Percentiles rank a stretch among this genome's conserved stretches.
phyloP scores from a whole-genome alignment of 2,888 invertebrate genomes.

The Notodonta dromedarius region DNA sequence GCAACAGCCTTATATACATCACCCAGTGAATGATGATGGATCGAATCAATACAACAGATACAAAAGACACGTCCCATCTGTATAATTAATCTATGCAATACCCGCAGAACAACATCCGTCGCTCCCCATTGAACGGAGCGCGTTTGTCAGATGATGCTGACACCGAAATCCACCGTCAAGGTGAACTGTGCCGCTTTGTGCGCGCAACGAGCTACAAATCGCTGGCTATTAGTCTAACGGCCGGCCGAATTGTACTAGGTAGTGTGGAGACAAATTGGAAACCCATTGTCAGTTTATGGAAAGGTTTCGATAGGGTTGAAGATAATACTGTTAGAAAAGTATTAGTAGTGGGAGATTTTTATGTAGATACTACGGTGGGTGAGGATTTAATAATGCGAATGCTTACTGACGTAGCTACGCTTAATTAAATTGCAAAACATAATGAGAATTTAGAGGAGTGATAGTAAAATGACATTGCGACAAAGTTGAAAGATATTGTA shows the following conservation, averaged over 20 bases:
- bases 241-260: slow-evolving; percentile 12
- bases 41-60: slow-evolving; percentile 22
- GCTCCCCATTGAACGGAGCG: slow-evolving; percentile 62
- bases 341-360: too few relatives aligned
- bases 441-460: too few relatives aligned
- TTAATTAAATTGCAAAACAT: too few relatives aligned
- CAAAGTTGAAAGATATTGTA: too few relatives aligned
- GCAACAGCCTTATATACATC: too few relatives aligned
- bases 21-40: background rate
- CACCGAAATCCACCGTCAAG: slow-evolving; percentile 34
- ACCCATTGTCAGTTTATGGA: background rate
- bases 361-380: too few relatives aligned
- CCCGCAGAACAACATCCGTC: slow-evolving; percentile 69
- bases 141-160: slow-evolving; percentile 37
- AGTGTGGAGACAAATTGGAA: slow-evolving; percentile 3
- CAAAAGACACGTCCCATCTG: slow-evolving; percentile 26
- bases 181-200: slow-evolving; percentile 47
- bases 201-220: slow-evolving; percentile 40
- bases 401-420: too few relatives aligned
- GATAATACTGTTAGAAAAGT: too few relatives aligned
- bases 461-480: too few relatives aligned
- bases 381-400: too few relatives aligned
- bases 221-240: slow-evolving; percentile 35
- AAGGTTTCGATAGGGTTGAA: background rate
- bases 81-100: slow-evolving; percentile 48